Base-by-base conservation (phyloP, 2,113 vertebrate genomes). In the Macaca fascicularis region DNA sequence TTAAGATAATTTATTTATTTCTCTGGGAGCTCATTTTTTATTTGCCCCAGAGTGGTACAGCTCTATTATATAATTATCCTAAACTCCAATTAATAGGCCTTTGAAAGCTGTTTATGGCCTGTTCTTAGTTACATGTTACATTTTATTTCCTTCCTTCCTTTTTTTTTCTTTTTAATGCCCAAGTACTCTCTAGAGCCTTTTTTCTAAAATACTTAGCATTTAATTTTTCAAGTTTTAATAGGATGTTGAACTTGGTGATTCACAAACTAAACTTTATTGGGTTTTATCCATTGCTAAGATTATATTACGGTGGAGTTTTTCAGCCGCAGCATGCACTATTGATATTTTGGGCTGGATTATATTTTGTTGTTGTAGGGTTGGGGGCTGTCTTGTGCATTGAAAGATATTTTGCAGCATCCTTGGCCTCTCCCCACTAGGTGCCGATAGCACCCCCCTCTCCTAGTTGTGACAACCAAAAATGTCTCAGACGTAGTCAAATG, bases 161-260 rank as follows among this genome's bases (percentile, higher is more conserved):
- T 50, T 48, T 64, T 90, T n/a, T 30, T 38, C 27, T 70, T 78
- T 32, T 64, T 67, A 45, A 74, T 52, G 61, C n/a, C 27, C 57
- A 59, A 48, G 11, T 5, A 55, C 8, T 55, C 91, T 74, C 45
- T 64, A 30, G 43, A 82, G 20, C 43, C 14, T 23, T 25, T 74
- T 79, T n/a, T 25, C 32, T 67, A 45, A 14, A 59, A 43, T 52
- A n/a, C 13, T 82, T 94, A 57, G 81, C 43, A 16, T 64, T 95
- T 92, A n/a, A 89, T 94, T 95, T 85, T 50, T 35, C 27, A 75
- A 59, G 76, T 59, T 48, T 92, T 93, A 78, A 16, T 81, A 12
- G 8, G 64, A 35, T 40, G 25, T 55, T 35, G 23, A 84, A 38
- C n/a, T 38, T 55, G 78, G 19, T 74, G 55, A 69, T 67, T 93